These are phyloP conservation scores for Meles meles DNA, from an alignment of 2,113 vertebrate species.

Conservation along the genomic window DNA sequence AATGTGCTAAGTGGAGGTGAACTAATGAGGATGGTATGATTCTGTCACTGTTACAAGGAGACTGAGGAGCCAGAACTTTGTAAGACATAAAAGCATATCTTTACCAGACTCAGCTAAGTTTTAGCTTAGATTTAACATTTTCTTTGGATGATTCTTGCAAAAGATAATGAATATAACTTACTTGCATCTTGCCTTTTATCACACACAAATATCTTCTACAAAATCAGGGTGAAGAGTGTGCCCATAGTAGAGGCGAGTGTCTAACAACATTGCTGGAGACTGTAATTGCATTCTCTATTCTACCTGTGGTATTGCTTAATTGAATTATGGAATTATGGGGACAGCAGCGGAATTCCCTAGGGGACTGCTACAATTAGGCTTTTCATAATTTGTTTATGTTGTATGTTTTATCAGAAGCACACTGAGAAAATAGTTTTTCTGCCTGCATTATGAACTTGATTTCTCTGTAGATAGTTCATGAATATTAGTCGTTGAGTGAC, in stretches of 20 bases:
- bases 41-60: neutral
- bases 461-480: constrained; percentile 56
- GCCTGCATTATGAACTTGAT: constrained; percentile 52
- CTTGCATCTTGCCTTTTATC: neutral
- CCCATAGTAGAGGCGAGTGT: neutral
- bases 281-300: neutral
- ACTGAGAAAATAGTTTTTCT: constrained; percentile 43
- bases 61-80: neutral
- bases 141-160: neutral
- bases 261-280: neutral
- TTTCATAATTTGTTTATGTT: constrained; percentile 46
- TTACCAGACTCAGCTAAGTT: neutral
- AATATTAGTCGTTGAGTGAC: constrained; percentile 51
- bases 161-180: neutral
- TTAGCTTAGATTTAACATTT: neutral
- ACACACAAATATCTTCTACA: neutral
- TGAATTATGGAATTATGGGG: neutral
- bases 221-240: neutral
- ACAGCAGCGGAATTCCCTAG: neutral
- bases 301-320: constrained; percentile 16
- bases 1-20: neutral
- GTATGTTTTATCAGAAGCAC: constrained; percentile 32
- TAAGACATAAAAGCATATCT: neutral
- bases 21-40: neutral
- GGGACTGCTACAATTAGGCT: neutral